Base-by-base conservation (phyloP, 2,888 invertebrate genomes). In the Clistopyga incitator region DNA sequence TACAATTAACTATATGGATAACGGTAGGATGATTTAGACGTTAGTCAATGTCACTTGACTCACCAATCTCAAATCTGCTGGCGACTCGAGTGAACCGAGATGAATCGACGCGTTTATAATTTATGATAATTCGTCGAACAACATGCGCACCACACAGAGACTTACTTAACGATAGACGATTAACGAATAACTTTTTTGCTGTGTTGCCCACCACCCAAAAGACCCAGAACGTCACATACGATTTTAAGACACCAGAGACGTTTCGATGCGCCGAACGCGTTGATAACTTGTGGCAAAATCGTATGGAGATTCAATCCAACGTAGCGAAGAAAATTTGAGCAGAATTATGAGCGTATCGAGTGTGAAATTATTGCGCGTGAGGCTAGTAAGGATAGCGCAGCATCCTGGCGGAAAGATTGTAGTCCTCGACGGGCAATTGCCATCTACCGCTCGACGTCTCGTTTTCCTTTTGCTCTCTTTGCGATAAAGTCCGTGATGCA, bases 391-490 rank as follows among this genome's bases (percentile, higher is more conserved):
- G 85, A 59, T 87, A 79, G 18, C 84, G 82, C 18, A 91, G 78
- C 82, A 86, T 90, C 81, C 90, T 89, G 15, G 91, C 89, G 11
- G 91, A 92, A 3, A 90, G 83, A 71, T 92, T 92, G 34, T 72
- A 81, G 23, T 87, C 83, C 79, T 92, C 92, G 4, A 88, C 74
- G 0, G 92, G 92, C 47, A 92, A 87, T 78, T 91, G 89, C 92
- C 90, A 89, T 78, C 90, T 89, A 4, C 82, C 88, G 23, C 88
- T 89, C 88, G 88, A 85, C 11, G 70, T 65, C 34, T 84, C 18
- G 29, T 78, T 47, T 61, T 89, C 87, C 34, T 85, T 88, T 42
- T 88, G 88, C 20, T 89, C 88, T 42, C 85, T 88, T 38, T 87
- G 88, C 64, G 18, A 38, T n/a, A 20, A 82, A 2, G 86, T 84